Evolutionary conservation across 2,888 invertebrate genomes (phyloP), one percentile per base, ranked within the genome.

Genomic region (Tenthredo mesomela): DNA sequence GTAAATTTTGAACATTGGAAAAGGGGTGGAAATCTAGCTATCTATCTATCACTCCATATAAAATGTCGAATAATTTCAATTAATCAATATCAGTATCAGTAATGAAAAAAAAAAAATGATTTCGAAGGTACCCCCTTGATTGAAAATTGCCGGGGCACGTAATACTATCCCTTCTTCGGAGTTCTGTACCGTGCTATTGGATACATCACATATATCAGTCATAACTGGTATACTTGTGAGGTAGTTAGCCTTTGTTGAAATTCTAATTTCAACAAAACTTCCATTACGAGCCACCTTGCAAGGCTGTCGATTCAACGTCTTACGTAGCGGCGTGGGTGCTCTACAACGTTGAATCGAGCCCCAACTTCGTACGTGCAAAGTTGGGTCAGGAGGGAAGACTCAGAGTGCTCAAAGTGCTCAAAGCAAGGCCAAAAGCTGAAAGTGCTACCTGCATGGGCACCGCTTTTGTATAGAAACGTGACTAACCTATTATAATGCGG

Each of bases 381-480:
- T 80, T 50, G 80, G 80, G 73, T 73, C 73, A 80, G 80, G 18
- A 40, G 61, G 61, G 15, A 25, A 80, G 37, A 80, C 61, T 58
- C 61, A 21, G 33, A 58, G 80, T 61, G 61, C 21, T 80, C 37
- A 21, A 61, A 61, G 80, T 61, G 58, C 61, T 61, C 21, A 40
- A 40, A 40, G 40, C 80, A 50, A 80, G 80, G 80, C 80, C 80
- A 33, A 58, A 80, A 40, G 61, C 61, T 61, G 61, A 21, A 61
- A 80, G 80, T 61, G 37, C 61, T 40, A 37, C 58, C 37, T 58
- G 58, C 77, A 37, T 80, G n/a, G 80, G 10, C 33, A 61, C 37
- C 61, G 58, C 61, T 61, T 61, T 80, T 25, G 58, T 80, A 37
- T 12, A 21, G 61, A 80, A 80, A 80, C 80, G 80, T 58, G 80